Evolutionary conservation across 1,140 invertebrate genomes (phyloP).

Genomic region (Lutraria rhynchaena): DNA sequence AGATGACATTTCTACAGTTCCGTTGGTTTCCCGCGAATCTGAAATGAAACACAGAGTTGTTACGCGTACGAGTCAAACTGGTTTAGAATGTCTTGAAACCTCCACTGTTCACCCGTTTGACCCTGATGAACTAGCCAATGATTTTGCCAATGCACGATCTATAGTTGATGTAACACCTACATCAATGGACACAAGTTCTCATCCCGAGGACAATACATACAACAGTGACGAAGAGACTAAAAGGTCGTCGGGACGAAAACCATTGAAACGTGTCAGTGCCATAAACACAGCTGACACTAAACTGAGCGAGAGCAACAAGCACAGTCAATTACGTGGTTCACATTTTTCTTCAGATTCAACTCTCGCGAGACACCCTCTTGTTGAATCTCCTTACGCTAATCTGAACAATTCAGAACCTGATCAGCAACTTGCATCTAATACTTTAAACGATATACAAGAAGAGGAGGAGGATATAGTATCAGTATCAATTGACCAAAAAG

Average conservation of each 20-base stretch:
- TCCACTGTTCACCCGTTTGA: background rate
- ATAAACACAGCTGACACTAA: background rate
- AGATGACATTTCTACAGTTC: background rate
- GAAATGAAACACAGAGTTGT: constrained; percentile 1
- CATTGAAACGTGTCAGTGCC: background rate
- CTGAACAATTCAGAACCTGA: background rate
- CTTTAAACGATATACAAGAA: constrained; percentile 45
- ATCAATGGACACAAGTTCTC: background rate
- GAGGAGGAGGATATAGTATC: constrained; percentile 35
- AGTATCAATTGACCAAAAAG: background rate
- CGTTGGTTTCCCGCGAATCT: background rate
- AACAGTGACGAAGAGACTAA: background rate
- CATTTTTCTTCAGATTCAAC: background rate
- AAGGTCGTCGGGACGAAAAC: background rate
- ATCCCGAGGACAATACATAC: too few species aligned
- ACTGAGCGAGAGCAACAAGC: background rate
- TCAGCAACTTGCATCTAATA: background rate
- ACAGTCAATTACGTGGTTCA: background rate
- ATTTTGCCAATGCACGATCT: constrained; percentile 6
- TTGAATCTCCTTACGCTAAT: background rate
- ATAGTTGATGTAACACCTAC: background rate
- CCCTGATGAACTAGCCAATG: background rate
- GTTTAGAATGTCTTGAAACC: background rate
- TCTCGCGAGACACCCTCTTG: background rate
- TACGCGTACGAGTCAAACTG: background rate